These are phyloP conservation scores for Sepioteuthis lessoniana DNA, from an alignment of 2,888 invertebrate species.

Conservation along the genomic window DNA sequence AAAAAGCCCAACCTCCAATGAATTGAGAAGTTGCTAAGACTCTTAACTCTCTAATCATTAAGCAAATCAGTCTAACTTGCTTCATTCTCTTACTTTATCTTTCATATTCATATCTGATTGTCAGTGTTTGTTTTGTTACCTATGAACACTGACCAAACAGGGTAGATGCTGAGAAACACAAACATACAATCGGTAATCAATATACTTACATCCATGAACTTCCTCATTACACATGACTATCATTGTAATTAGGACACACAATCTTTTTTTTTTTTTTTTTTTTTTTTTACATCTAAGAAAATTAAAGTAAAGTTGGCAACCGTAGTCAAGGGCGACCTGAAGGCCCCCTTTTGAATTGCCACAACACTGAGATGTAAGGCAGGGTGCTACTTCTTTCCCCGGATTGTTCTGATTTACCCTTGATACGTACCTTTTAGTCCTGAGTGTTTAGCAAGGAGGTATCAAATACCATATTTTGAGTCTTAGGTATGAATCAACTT, in stretches of 20 bases:
- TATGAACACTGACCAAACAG: neutral
- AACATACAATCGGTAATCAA: neutral
- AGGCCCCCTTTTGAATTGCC: too few species aligned
- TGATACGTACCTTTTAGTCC: too few species aligned
- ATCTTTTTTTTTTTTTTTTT: too few species aligned
- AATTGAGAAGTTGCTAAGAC: neutral
- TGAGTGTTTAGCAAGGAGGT: too few species aligned
- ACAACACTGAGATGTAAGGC: too few species aligned
- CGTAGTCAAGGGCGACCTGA: too few species aligned
- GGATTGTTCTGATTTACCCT: too few species aligned
- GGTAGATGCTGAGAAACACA: neutral
- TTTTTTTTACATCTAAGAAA: constrained; percentile 52
- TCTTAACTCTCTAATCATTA: too few species aligned
- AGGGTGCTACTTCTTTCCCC: too few species aligned
- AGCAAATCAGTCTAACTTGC: neutral
- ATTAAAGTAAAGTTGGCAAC: too few species aligned
- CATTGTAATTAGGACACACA: neutral
- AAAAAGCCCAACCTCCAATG: neutral
- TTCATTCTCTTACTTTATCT: neutral
- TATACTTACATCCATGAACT: neutral
- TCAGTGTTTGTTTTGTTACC: constrained; percentile 9
- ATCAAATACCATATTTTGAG: too few species aligned
- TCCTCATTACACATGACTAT: neutral
- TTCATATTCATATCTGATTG: neutral
- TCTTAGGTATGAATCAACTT: too few species aligned